Evolutionary conservation across 2,797 vertebrate species (phyloP).

Genomic region (Coregonus sp.): DNA sequence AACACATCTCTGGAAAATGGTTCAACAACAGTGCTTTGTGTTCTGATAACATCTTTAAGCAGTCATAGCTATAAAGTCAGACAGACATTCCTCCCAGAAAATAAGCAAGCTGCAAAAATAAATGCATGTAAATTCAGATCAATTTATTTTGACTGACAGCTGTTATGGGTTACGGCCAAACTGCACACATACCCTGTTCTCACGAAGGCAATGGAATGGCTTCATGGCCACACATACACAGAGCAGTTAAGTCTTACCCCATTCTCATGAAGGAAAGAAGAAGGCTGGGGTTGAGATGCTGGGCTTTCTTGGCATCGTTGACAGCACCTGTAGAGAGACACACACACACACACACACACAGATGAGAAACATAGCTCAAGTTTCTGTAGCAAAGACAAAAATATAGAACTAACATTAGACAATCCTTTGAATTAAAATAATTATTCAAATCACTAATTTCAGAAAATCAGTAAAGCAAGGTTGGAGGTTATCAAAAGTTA

Average conservation of each 20-base stretch:
- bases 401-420: background rate
- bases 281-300: conserved; percentile 71
- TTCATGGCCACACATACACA: background rate
- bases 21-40: too few species aligned
- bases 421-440: background rate
- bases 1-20: too few species aligned
- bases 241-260: conserved; percentile 59
- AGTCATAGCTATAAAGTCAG: background rate
- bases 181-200: background rate
- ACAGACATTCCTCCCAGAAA: background rate
- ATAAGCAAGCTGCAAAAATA: background rate
- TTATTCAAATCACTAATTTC: background rate
- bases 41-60: too few species aligned
- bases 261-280: conserved; percentile 73
- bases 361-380: background rate
- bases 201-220: background rate
- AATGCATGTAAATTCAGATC: background rate
- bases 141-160: background rate
- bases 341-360: background rate
- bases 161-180: background rate
- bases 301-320: conserved; percentile 76
- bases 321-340: conserved; percentile 62
- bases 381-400: background rate
- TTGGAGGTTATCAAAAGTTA: background rate
- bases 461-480: background rate